Conservation (phyloP, 1,140 invertebrate genomes). For the Mizuhopecten yessoensis region DNA sequence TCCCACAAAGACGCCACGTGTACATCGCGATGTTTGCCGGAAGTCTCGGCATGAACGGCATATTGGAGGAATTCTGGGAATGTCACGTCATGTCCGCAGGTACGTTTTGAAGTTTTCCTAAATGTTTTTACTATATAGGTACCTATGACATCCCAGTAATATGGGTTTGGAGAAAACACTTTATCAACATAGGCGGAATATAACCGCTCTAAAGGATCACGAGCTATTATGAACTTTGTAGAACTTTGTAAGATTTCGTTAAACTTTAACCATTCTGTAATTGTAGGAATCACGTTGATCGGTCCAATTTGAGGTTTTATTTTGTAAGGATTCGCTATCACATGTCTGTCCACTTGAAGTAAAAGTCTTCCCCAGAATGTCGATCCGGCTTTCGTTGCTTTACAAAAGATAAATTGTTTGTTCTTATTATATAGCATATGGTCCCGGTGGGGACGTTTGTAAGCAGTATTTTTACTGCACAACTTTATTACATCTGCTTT, state of each 20-base stretch:
- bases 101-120: constrained; percentile 44
- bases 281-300: neutral
- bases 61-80: constrained; percentile 65
- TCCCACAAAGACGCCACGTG: constrained; percentile 63
- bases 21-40: constrained; percentile 46
- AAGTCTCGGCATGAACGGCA: constrained; percentile 48
- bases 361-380: constrained; percentile 58
- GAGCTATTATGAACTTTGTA: constrained; percentile 62
- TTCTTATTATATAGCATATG: no score
- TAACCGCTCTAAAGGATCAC: constrained; percentile 65
- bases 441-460: no score
- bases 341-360: neutral
- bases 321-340: neutral
- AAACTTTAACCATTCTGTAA: constrained; percentile 47
- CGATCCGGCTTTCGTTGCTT: constrained; percentile 55
- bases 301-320: constrained; percentile 36
- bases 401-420: constrained; percentile 51
- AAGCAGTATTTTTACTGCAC: no score
- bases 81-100: constrained; percentile 67
- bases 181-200: constrained; percentile 69
- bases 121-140: constrained; percentile 52
- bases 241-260: neutral
- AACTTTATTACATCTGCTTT: no score
- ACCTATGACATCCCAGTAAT: constrained; percentile 62
- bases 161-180: constrained; percentile 58